Evolutionary conservation across 2,113 vertebrate genomes (phyloP).

Genomic region (Ceyx cyanopectus): DNA sequence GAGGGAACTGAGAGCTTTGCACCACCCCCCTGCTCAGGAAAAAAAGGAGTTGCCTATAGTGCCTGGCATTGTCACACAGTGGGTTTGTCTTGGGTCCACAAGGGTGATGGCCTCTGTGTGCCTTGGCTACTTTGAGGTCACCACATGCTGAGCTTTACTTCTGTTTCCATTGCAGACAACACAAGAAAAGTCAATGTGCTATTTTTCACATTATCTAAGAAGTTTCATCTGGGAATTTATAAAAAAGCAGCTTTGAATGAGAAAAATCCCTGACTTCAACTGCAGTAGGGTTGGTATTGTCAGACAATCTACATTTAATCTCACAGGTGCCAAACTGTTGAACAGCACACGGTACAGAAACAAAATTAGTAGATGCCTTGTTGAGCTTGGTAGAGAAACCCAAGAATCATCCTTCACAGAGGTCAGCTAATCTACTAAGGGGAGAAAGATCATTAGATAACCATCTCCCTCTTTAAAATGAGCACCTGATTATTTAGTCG

Average conservation of each 20-base stretch:
- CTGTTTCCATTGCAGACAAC: background rate
- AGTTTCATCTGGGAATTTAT: background rate
- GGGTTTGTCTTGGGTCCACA: background rate
- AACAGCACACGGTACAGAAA: background rate
- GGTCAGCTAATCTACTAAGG: slow-evolving; percentile 6
- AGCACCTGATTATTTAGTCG: background rate
- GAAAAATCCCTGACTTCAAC: background rate
- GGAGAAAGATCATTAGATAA: background rate
- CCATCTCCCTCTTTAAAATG: slow-evolving; percentile 22
- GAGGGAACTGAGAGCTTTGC: background rate
- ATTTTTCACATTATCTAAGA: background rate
- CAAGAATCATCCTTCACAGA: background rate
- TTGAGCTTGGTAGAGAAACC: slow-evolving; percentile 5
- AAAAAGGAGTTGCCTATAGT: background rate
- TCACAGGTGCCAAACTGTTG: background rate
- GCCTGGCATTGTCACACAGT: background rate
- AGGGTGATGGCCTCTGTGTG: background rate
- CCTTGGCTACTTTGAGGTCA: background rate
- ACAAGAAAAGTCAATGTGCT: background rate
- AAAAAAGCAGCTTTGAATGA: background rate
- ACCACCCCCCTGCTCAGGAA: background rate
- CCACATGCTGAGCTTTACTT: background rate
- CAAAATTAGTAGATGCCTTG: slow-evolving; percentile 11
- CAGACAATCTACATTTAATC: background rate
- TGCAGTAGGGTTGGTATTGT: background rate